Percentiles rank a stretch among this genome's conserved stretches.
phyloP scores from a whole-genome alignment of 2,797 vertebrate species.

The Halcyon smyrnensis region DNA sequence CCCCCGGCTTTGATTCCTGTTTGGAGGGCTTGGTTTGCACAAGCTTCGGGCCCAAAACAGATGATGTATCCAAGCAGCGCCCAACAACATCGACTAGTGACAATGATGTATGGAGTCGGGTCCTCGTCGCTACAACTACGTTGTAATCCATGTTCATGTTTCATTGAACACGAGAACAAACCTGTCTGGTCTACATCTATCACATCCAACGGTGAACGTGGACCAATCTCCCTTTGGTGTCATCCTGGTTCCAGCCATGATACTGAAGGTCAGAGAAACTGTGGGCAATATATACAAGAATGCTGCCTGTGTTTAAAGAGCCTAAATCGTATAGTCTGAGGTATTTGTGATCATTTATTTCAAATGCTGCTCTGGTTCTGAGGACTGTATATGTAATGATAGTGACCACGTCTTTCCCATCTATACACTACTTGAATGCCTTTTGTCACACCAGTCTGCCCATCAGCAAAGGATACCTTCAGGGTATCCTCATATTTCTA shows the following conservation, averaged over 20 bases:
- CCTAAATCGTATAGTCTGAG: neutral
- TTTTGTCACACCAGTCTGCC: slow-evolving; percentile 16
- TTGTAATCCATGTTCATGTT: neutral
- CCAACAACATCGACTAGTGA: rapidly evolving
- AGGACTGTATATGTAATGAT: neutral
- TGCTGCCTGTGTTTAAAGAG: neutral
- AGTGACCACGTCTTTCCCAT: neutral
- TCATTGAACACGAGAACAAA: neutral
- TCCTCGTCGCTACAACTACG: neutral
- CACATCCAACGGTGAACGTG: rapidly evolving
- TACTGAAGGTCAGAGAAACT: neutral
- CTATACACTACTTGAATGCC: neutral
- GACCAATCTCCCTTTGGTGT: neutral
- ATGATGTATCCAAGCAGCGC: neutral
- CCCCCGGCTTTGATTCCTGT: neutral
- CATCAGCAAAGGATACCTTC: slow-evolving; percentile 17
- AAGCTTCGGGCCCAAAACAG: rapidly evolving
- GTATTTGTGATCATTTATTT: neutral
- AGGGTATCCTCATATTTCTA: slow-evolving; percentile 40
- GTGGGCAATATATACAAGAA: neutral
- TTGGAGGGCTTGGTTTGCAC: neutral
- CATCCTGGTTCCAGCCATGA: neutral
- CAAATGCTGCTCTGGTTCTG: neutral
- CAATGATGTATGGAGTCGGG: neutral
- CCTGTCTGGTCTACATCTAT: neutral